Conservation (phyloP, 1,140 invertebrate species). For the Popillia japonica region DNA sequence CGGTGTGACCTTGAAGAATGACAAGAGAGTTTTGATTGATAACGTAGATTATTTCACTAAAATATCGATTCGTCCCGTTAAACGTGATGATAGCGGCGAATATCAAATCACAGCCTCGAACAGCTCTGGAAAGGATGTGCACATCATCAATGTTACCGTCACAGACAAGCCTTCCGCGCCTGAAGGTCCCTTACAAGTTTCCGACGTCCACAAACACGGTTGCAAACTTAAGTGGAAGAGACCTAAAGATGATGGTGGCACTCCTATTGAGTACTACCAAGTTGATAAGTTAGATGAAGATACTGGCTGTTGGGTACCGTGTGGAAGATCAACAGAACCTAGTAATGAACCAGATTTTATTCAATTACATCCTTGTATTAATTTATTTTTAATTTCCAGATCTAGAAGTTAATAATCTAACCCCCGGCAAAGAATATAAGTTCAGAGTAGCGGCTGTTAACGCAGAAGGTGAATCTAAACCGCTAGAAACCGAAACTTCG, state of each 20-base stretch:
- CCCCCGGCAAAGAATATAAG: constrained; percentile 91
- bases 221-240: constrained; percentile 95
- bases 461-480: constrained; percentile 94
- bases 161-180: constrained; percentile 90
- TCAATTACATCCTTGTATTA: constrained; percentile 14
- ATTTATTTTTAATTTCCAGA: constrained; percentile 60
- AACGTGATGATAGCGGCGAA: constrained; percentile 84
- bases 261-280: constrained; percentile 91
- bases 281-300: constrained; percentile 93
- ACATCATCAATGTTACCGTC: constrained; percentile 89
- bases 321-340: constrained; percentile 82
- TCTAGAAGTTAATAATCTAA: constrained; percentile 85
- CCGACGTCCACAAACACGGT: constrained; percentile 91
- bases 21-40: constrained; percentile 76
- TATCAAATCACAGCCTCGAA: constrained; percentile 89
- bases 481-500: constrained; percentile 83
- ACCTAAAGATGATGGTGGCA: constrained; percentile 87
- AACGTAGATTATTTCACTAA: constrained; percentile 90
- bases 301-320: constrained; percentile 94
- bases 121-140: constrained; percentile 86
- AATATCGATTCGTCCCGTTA: constrained; percentile 80
- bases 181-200: constrained; percentile 89
- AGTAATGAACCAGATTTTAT: constrained; percentile 61
- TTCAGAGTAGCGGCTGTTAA: constrained; percentile 97
- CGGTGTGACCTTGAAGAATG: constrained; percentile 65